Conservation (phyloP, 1,140 invertebrate species). For the Bombus affinis region DNA sequence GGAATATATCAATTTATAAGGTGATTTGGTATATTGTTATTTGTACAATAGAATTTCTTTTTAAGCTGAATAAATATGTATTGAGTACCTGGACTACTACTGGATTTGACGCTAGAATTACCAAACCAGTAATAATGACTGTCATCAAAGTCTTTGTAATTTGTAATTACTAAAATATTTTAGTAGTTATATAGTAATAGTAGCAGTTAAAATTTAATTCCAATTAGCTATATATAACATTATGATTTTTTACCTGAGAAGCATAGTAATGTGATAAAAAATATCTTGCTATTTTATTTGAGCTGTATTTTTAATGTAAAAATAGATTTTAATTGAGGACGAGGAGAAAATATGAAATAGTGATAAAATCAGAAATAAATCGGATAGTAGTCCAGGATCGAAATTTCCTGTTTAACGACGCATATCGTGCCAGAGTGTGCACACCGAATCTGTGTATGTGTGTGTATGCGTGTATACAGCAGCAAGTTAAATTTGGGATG, state of each 20-base stretch:
- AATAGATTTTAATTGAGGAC: not conserved
- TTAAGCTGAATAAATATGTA: not conserved
- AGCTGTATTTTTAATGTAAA: not conserved
- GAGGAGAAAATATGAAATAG: not conserved
- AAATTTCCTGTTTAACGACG: slow-evolving; percentile 6
- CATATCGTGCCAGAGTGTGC: slow-evolving; percentile 20
- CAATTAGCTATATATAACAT: too few relatives aligned
- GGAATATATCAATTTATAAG: not conserved
- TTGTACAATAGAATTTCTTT: not conserved
- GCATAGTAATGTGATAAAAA: too few relatives aligned
- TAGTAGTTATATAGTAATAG: too few relatives aligned
- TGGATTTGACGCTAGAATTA: too few relatives aligned
- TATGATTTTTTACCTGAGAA: too few relatives aligned
- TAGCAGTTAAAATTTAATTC: too few relatives aligned
- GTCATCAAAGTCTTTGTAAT: too few relatives aligned
- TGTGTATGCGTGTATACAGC: not conserved
- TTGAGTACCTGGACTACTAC: too few relatives aligned
- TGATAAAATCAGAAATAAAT: not conserved
- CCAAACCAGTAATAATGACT: too few relatives aligned
- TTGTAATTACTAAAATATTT: too few relatives aligned
- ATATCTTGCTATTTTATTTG: too few relatives aligned
- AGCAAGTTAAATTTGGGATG: slow-evolving; percentile 41
- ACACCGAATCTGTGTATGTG: not conserved
- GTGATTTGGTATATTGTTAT: slow-evolving; percentile 2
- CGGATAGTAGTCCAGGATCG: not conserved